Evolutionary conservation across 2,888 invertebrate genomes (phyloP).

Genomic region (Odontomyia ornata): DNA sequence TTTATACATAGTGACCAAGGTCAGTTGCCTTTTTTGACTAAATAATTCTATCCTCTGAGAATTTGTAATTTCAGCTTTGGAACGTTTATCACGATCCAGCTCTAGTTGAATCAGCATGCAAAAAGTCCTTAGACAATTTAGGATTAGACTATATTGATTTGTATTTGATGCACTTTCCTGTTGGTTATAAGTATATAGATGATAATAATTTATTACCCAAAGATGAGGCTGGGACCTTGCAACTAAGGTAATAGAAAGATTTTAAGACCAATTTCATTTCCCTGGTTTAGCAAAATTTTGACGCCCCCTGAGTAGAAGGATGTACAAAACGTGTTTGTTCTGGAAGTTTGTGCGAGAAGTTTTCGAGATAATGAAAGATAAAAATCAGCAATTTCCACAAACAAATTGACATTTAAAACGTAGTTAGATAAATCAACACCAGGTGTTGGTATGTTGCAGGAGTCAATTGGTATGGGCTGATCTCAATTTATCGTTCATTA

Average conservation of each 20-base stretch:
- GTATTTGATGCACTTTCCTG: conserved; percentile 84
- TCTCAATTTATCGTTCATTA: too few species aligned
- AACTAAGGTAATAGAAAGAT: conserved; percentile 53
- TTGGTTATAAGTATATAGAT: conserved; percentile 70
- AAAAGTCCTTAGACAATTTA: conserved; percentile 70
- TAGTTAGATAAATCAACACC: too few species aligned
- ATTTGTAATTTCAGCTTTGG: conserved; percentile 41
- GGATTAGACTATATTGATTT: conserved; percentile 80
- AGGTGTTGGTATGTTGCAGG: too few species aligned
- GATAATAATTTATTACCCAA: conserved; percentile 60
- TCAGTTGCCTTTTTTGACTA: neutral
- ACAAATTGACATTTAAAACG: too few species aligned
- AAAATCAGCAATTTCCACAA: too few species aligned
- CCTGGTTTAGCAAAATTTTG: too few species aligned
- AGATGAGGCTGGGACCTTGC: conserved; percentile 50
- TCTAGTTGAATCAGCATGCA: conserved; percentile 72
- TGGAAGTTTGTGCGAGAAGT: too few species aligned
- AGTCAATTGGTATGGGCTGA: too few species aligned
- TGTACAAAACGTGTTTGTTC: neutral
- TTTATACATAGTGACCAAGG: conserved; percentile 60
- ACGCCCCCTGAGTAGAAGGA: neutral
- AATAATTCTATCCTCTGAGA: neutral
- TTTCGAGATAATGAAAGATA: too few species aligned
- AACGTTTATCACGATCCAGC: conserved; percentile 71
- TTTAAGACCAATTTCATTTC: neutral